Evolutionary conservation across 1,140 invertebrate species (phyloP), one percentile per base, ranked within the genome.

Genomic region (Linepithema humile): DNA sequence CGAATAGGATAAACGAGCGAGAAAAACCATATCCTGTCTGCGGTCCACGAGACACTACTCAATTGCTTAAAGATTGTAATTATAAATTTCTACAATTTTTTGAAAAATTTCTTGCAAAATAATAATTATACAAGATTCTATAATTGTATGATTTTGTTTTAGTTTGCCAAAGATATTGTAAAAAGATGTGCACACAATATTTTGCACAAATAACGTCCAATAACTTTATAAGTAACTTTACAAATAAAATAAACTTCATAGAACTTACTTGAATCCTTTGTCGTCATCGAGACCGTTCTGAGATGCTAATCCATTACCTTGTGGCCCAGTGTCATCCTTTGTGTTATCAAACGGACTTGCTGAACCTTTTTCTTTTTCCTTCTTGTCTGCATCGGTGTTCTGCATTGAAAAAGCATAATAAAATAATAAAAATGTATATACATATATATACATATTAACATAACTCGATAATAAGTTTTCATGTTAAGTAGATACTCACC

Each of bases 181-280:
- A 23, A 75, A 32, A 26, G 6, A 38, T 45, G 38, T 26, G 2
- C 5, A 17, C 7, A 3, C 0, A 0, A 75, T 48, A 32, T 0
- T 15, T 73, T 3, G 20, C 4, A 20, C 26, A 74, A 12, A 62
- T 60, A n/a, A 17, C 32, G 23, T 35, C n/a, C 35, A 9, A 62
- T 3, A 26, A 9, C 0, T 35, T 50, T 50, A 23, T 23, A 35
- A 48, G 35, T 26, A 77, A 2, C 29, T 65, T 10, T 15, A 65
- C 0, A 20, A 17, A 12, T 7, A 29, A 69, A 29, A 20, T 32
- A 17, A 45, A 10, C n/a, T 29, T 45, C 32, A 12, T 10, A 23
- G 84, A 91, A 97, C 97, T 97, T 93, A 99, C 98, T 98, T 98
- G 94, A 98, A 98, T 83, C 96, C 97, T 95, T 98, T 98, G 90